Evolutionary conservation across 2,113 vertebrate species (phyloP), one percentile per base, ranked within the genome.

Genomic region (Tursiops truncatus): DNA sequence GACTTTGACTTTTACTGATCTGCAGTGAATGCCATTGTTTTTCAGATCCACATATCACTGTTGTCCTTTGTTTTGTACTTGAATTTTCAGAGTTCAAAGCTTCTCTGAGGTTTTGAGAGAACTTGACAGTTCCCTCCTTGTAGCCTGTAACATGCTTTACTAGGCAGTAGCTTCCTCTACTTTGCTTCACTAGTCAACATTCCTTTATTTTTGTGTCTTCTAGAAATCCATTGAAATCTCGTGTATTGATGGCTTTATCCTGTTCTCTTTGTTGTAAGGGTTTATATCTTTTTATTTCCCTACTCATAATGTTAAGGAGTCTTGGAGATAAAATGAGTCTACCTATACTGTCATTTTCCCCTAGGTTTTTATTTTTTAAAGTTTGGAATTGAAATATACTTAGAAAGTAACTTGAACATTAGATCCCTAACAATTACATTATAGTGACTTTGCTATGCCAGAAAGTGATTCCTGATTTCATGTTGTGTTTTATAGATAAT

Each of bases 21-120:
- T 94, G 6, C 8, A 86, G 1, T 81, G 68, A 91, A 67, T 87
- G 26, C 53, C 21, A 17, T 93, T 94, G 44, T 71, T 95, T 93
- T 93, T 93, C 76, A 96, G 50, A 81, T 70, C 68, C 23, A 56
- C 21, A 5, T 77, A 23, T 73, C 41, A 93, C 33, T 56, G 8
- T 71, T 81, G 20, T 76, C 25, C 50, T 83, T 74, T 93, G n/a
- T 88, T 89, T 6, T 89, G 33, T 80, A 53, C 67, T 92, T 93
- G 21, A 0, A 81, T 76, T 96, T 90, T 91, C 23, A 53, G 41
- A 94, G 38, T 76, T 92, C 14, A 95, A 47, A 76, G 10, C 41
- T 95, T 68, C 41, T 81, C 70, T 74, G 36, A 50, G 41, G 33
- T 88, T 95, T 90, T 70, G 21, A 95, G 74, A 44, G 44, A 94